Evolutionary conservation across 1,140 invertebrate genomes (phyloP), one percentile per base, ranked within the genome.

Genomic region (Cydia fagiglandana): DNA sequence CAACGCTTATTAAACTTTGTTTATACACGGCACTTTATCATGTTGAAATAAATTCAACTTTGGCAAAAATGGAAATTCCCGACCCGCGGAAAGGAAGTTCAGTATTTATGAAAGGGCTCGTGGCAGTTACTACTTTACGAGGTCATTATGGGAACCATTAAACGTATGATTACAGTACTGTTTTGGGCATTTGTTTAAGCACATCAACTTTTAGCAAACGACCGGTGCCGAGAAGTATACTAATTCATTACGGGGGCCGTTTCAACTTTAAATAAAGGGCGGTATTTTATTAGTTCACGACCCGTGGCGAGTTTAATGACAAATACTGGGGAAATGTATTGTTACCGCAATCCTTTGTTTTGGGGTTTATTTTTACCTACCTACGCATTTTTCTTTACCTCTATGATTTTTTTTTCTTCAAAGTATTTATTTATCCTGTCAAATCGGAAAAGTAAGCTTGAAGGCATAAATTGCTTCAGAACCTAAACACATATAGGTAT

Each of bases 131-230:
- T 87, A 88, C 84, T 90, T 91, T 90, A 91, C 83, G 88, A 89
- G 86, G 86, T 89, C 88, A 88, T 91, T 91, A 90, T 88, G 84
- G 82, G 73, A 83, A 84, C 87, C 87, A 91, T 91, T 90, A 90
- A 91, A 91, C 86, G 83, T 90, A 91, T 89, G 90, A 91, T 89
- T 89, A 87, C 85, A 81, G 81, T 77, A 75, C 82, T 88, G 86
- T 89, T 88, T 86, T 80, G 84, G 86, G 77, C 88, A 85, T 89
- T 89, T 88, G 84, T 87, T 87, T 87, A 89, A 89, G 88, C 81
- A 90, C 87, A 86, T 88, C 85, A 89, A 90, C 88, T 89, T 91
- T 91, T 83, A 77, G 79, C 82, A 88, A 89, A 90, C 88, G 89
- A 89, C 86, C 84, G 82, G 76, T 80, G 78, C 78, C 83, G 77